phyloP scores from a whole-genome alignment of 2,113 vertebrate genomes.

The Halcyon senegalensis region DNA sequence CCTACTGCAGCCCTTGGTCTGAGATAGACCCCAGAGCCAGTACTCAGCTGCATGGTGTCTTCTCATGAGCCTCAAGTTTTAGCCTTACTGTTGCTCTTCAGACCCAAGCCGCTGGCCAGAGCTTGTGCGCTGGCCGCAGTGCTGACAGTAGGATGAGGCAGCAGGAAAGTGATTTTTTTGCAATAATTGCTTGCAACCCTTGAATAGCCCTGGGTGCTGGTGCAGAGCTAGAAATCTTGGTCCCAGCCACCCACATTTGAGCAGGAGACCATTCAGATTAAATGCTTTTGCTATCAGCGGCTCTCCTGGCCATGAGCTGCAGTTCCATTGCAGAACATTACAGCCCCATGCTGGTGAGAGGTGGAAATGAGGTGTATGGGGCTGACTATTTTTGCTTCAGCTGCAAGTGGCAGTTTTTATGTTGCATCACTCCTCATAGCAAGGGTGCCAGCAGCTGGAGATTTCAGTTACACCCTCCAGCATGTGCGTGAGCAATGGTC shows the following conservation, averaged over 20 bases:
- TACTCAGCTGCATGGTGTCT: neutral
- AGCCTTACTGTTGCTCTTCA: neutral
- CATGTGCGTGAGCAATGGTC: accelerated
- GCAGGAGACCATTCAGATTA: neutral
- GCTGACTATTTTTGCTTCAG: neutral
- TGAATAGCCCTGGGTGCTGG: neutral
- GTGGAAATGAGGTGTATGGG: neutral
- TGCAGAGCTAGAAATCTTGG: neutral
- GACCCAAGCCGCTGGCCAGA: neutral
- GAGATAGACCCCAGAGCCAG: neutral
- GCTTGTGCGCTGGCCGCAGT: neutral
- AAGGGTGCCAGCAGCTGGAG: neutral
- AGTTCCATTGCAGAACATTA: neutral
- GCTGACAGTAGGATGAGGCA: neutral
- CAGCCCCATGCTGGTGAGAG: accelerated
- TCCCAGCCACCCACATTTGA: neutral
- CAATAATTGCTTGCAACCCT: neutral
- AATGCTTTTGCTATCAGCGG: neutral
- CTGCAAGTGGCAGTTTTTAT: neutral
- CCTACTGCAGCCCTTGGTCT: neutral
- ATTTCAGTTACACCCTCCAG: neutral
- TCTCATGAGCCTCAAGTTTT: neutral
- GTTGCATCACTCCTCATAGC: neutral
- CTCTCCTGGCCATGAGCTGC: neutral
- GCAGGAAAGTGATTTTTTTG: neutral